phyloP scores from a whole-genome alignment of 2,113 vertebrate species.

The Podarcis raffonei region DNA sequence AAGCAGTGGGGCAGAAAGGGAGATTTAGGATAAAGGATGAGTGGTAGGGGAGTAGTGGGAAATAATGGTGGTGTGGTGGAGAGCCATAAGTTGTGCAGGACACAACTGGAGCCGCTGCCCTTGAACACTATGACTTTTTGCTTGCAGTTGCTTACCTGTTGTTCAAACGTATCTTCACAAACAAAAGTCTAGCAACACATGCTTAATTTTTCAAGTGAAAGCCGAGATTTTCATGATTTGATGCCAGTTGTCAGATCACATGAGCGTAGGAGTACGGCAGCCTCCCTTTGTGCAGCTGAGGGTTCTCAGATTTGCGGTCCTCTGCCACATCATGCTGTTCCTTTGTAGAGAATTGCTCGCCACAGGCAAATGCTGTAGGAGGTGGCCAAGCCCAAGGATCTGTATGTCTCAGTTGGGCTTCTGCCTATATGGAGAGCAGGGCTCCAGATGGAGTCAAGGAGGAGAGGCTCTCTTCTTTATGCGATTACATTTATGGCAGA shows the following conservation, averaged over 20 bases:
- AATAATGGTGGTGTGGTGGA: too few species aligned
- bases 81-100: not conserved
- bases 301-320: not conserved
- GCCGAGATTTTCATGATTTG: not conserved
- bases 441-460: conserved; percentile 24
- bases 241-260: not conserved
- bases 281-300: not conserved
- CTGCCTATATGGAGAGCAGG: not conserved
- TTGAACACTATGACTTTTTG: not conserved
- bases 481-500: conserved; percentile 87
- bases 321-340: not conserved
- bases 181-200: not conserved
- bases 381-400: rapidly evolving
- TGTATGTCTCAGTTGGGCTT: not conserved
- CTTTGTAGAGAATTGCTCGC: not conserved
- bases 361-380: not conserved
- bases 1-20: not conserved
- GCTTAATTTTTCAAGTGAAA: not conserved
- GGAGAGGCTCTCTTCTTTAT: conserved; percentile 73
- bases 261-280: not conserved
- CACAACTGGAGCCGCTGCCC: not conserved
- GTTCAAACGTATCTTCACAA: not conserved
- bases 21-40: not conserved
- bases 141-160: not conserved
- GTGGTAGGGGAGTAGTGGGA: not conserved